phyloP scores from a whole-genome alignment of 2,888 invertebrate genomes.

The Leptinotarsa rubiginosa region DNA sequence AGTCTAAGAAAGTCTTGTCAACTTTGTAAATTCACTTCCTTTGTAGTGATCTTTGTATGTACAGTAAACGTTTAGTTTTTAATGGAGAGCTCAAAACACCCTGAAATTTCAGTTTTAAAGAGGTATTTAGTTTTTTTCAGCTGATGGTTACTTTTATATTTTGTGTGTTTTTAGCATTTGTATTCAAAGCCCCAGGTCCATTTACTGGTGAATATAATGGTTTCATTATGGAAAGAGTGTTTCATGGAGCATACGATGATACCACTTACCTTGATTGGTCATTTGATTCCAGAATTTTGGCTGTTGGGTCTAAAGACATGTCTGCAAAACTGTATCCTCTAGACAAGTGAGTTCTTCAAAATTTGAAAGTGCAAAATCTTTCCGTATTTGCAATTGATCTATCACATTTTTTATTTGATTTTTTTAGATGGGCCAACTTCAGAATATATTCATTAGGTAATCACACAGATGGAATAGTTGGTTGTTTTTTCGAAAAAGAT shows the following conservation, averaged over 20 bases:
- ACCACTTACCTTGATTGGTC: slow-evolving; percentile 94
- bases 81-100: too few relatives aligned
- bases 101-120: too few relatives aligned
- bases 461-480: slow-evolving; percentile 86
- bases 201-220: slow-evolving; percentile 87
- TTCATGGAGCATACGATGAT: slow-evolving; percentile 84
- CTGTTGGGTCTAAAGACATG: slow-evolving; percentile 92
- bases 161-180: slow-evolving; percentile 72
- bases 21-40: too few relatives aligned
- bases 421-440: slow-evolving; percentile 73
- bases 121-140: too few relatives aligned
- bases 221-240: slow-evolving; percentile 86
- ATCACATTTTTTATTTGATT: slow-evolving; percentile 6
- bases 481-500: slow-evolving; percentile 88
- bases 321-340: slow-evolving; percentile 86
- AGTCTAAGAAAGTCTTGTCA: not conserved
- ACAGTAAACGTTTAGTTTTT: too few relatives aligned
- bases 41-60: too few relatives aligned
- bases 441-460: slow-evolving; percentile 82
- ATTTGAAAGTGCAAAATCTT: not conserved
- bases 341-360: slow-evolving; percentile 67
- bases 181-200: slow-evolving; percentile 88
- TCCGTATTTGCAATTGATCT: not conserved
- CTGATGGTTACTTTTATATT: too few relatives aligned
- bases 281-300: slow-evolving; percentile 86